These are phyloP conservation scores for Acanthococcus lagerstroemiae DNA, from an alignment of 2,888 invertebrate genomes.

Conservation along the genomic window DNA sequence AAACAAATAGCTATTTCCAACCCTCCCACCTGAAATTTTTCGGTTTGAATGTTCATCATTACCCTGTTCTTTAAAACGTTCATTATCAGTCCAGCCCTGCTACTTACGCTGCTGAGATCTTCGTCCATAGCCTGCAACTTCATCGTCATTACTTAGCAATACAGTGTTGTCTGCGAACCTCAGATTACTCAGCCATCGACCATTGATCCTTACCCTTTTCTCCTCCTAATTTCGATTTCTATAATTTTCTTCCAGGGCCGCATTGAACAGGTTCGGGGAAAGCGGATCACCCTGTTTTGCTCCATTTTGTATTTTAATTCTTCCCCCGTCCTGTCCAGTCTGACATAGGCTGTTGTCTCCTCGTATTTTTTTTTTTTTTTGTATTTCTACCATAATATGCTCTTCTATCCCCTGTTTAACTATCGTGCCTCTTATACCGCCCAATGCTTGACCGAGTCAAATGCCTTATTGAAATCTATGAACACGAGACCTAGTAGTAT, in stretches of 20 bases:
- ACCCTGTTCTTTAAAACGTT: too few relatives aligned
- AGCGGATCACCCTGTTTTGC: not conserved
- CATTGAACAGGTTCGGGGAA: not conserved
- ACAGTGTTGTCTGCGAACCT: not conserved
- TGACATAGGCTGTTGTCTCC: too few relatives aligned
- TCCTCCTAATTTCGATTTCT: not conserved
- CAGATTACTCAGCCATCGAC: not conserved
- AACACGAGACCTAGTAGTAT: not conserved
- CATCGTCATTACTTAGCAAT: not conserved
- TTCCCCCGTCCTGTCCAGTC: too few relatives aligned
- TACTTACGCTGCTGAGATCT: too few relatives aligned
- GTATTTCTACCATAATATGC: not conserved
- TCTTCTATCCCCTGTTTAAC: not conserved
- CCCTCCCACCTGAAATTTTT: too few relatives aligned
- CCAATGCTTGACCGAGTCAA: not conserved
- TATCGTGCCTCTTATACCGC: not conserved
- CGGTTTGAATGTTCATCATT: too few relatives aligned
- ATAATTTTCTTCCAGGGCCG: not conserved
- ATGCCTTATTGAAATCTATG: not conserved
- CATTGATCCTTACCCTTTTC: not conserved
- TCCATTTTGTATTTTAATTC: not conserved
- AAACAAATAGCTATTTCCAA: too few relatives aligned
- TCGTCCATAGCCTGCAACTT: too few relatives aligned
- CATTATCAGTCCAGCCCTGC: too few relatives aligned
- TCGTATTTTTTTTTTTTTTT: too few relatives aligned